Evolutionary conservation across 2,113 vertebrate genomes (phyloP).

Genomic region (Brienomyrus brachyistius): DNA sequence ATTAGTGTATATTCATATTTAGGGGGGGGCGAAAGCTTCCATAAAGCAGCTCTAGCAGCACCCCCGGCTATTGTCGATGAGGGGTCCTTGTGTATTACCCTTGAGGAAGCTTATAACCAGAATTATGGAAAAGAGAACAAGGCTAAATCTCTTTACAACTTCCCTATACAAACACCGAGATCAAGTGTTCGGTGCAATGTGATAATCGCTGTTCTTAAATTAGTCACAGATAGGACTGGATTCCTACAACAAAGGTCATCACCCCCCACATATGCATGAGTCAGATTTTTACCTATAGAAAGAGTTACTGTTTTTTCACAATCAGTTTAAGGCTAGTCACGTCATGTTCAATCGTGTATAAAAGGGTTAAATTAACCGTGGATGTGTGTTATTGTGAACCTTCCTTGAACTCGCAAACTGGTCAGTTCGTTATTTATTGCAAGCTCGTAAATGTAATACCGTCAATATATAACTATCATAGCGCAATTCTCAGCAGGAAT

Average conservation of each 20-base stretch:
- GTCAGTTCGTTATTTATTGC: background rate
- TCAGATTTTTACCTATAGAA: background rate
- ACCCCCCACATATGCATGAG: background rate
- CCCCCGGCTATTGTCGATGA: background rate
- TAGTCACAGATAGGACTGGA: background rate
- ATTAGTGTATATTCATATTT: background rate
- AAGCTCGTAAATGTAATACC: background rate
- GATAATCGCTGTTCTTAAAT: background rate
- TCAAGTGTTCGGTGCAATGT: background rate
- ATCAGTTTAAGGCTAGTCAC: background rate
- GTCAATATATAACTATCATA: background rate
- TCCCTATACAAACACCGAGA: background rate
- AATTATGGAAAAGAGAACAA: background rate
- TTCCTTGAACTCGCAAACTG: background rate
- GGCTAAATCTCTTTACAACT: background rate
- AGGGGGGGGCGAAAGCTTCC: background rate
- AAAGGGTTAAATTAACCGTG: background rate
- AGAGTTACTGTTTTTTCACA: background rate
- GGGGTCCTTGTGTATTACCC: background rate
- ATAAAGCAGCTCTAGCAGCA: background rate
- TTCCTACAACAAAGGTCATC: background rate
- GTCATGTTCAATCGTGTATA: background rate
- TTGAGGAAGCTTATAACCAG: background rate
- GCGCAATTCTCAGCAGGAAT: background rate
- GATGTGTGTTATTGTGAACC: background rate